Evolutionary conservation across 2,888 invertebrate genomes (phyloP).

Genomic region (Amaurobius ferox): DNA sequence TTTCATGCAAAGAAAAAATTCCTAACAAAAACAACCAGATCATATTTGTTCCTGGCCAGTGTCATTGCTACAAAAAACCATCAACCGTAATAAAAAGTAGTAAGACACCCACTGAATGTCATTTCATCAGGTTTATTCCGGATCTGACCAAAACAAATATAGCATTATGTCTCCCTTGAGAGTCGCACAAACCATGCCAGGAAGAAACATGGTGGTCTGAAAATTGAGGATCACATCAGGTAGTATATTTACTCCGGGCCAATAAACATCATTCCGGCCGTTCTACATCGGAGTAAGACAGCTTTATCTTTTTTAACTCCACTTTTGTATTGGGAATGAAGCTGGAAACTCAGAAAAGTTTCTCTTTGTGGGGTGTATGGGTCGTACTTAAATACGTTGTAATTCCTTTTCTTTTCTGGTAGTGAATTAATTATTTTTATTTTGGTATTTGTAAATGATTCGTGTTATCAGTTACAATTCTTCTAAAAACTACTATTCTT

Average conservation of each 20-base stretch:
- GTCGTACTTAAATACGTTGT: too few relatives aligned
- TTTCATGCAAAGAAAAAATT: too few relatives aligned
- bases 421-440: too few relatives aligned
- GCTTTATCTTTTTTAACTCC: background rate
- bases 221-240: background rate
- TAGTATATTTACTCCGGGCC: background rate
- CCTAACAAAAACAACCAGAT: too few relatives aligned
- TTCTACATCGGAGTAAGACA: background rate
- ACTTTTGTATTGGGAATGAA: background rate
- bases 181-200: background rate
- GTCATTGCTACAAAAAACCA: too few relatives aligned
- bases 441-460: too few relatives aligned
- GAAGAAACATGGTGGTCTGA: constrained; percentile 8
- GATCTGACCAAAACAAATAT: background rate
- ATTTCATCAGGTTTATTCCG: background rate
- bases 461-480: too few relatives aligned
- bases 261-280: constrained; percentile 1
- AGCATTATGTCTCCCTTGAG: background rate
- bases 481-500: too few relatives aligned
- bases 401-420: too few relatives aligned
- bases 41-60: too few relatives aligned
- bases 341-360: background rate
- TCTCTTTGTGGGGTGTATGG: too few relatives aligned
- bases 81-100: background rate
- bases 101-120: background rate